Evolutionary conservation across 2,797 vertebrate genomes (phyloP).

Genomic region (Apodemus agrarius): DNA sequence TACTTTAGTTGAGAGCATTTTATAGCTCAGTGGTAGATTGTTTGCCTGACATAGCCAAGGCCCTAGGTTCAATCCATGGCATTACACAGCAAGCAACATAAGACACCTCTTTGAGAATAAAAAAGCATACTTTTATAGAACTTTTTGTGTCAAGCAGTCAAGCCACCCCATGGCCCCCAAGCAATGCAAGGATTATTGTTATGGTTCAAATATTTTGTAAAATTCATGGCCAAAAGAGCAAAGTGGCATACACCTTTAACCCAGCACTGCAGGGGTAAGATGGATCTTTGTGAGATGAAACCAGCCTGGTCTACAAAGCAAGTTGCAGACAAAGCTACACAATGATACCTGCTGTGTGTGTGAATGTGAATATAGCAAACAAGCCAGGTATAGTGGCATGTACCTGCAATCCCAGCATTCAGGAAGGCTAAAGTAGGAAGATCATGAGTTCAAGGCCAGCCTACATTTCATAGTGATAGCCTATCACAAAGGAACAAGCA

Average conservation of each 20-base stretch:
- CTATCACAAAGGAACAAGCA: not conserved
- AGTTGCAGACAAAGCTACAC: not conserved
- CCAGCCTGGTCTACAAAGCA: not conserved
- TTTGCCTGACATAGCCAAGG: not conserved
- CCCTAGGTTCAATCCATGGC: not conserved
- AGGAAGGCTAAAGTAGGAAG: not conserved
- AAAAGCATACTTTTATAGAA: constrained; percentile 50
- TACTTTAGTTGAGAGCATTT: not conserved
- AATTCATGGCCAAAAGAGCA: not conserved
- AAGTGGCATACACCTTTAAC: not conserved
- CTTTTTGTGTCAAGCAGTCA: constrained; percentile 2
- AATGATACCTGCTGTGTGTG: not conserved
- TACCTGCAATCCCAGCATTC: not conserved
- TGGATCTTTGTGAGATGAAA: not conserved
- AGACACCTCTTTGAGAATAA: not conserved
- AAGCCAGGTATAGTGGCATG: not conserved
- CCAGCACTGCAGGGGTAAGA: not conserved
- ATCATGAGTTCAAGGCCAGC: not conserved
- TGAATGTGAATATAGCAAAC: not conserved
- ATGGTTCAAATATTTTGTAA: not conserved
- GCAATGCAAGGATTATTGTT: not conserved
- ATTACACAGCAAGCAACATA: not conserved
- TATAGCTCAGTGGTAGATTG: not conserved
- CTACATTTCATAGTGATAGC: not conserved
- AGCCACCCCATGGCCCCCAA: not conserved